These are phyloP conservation scores for Caretta caretta DNA, from an alignment of 2,113 vertebrate species.

Conservation along the genomic window DNA sequence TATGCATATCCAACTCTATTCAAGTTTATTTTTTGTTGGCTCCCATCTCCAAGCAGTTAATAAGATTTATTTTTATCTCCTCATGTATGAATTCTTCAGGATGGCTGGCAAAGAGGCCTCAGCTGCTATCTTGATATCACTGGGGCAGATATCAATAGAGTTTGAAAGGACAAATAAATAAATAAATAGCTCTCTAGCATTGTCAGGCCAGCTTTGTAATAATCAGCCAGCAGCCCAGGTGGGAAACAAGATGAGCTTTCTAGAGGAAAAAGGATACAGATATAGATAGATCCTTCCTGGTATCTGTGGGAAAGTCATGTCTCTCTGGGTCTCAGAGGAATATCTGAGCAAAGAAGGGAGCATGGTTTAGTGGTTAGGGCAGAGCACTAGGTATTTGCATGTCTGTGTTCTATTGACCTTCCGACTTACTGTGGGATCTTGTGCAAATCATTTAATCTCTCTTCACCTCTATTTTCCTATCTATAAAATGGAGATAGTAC, in stretches of 20 bases:
- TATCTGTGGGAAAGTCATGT: background rate
- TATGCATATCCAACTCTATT: slow-evolving; percentile 10
- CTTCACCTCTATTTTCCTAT: background rate
- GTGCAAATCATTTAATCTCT: background rate
- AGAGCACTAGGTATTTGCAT: background rate
- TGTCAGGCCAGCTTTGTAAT: slow-evolving; percentile 47
- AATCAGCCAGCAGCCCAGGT: slow-evolving; percentile 8
- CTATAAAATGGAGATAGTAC: background rate
- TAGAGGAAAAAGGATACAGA: background rate
- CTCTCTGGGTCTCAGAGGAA: background rate
- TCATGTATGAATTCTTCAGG: slow-evolving; percentile 44
- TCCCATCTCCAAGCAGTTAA: background rate
- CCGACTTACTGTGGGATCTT: background rate
- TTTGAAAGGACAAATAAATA: slow-evolving; percentile 59
- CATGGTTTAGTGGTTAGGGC: background rate
- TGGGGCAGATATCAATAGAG: slow-evolving; percentile 40
- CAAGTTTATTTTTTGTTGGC: background rate
- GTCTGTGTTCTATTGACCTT: background rate
- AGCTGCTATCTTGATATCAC: slow-evolving; percentile 35
- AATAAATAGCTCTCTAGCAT: slow-evolving; percentile 36
- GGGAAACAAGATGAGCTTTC: slow-evolving; percentile 16
- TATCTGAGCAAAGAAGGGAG: background rate
- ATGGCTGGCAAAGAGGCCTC: slow-evolving; percentile 32
- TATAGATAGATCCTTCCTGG: background rate
- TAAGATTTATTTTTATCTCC: slow-evolving; percentile 59